These are phyloP conservation scores for Gordius sp. DNA, from an alignment of 2,888 invertebrate species.

Conservation along the genomic window DNA sequence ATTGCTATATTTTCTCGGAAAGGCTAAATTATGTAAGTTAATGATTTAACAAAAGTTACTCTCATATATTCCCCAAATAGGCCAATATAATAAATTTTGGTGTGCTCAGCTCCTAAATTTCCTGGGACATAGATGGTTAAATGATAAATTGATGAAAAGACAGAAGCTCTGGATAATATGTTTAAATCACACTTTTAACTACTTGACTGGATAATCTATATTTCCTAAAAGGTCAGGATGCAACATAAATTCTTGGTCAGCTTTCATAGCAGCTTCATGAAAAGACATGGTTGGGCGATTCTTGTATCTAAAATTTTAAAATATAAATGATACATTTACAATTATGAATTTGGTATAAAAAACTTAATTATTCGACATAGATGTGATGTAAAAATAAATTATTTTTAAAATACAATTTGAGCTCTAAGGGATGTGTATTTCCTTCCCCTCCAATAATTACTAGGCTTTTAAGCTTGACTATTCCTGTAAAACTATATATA, in stretches of 20 bases:
- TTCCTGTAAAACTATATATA: constrained; percentile 47
- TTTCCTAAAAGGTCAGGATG: constrained; percentile 17
- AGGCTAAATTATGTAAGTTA: constrained; percentile 28
- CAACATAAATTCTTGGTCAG: constrained; percentile 23
- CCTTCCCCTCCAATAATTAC: constrained; percentile 67
- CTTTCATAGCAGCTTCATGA: constrained; percentile 44
- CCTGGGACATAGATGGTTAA: constrained; percentile 62
- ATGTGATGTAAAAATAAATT: background rate
- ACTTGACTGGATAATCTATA: constrained; percentile 7
- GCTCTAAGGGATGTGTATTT: constrained; percentile 51
- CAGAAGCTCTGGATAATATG: constrained; percentile 33
- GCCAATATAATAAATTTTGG: constrained; percentile 70
- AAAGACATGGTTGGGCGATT: constrained; percentile 79
- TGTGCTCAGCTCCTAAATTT: constrained; percentile 57
- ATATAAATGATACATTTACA: too few species aligned
- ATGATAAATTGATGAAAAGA: constrained; percentile 60
- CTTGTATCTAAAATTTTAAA: constrained; percentile 43
- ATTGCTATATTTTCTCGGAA: constrained; percentile 67
- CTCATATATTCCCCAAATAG: constrained; percentile 67
- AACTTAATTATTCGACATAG: too few species aligned
- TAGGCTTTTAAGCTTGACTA: constrained; percentile 74
- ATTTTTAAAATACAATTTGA: constrained; percentile 42
- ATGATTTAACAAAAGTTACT: constrained; percentile 23
- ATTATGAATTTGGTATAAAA: too few species aligned
- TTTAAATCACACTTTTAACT: background rate